Percentiles rank a stretch among this genome's conserved stretches.
Evolutionary conservation across 2,113 vertebrate genomes (phyloP).

Genomic region (Eidolon helvum): DNA sequence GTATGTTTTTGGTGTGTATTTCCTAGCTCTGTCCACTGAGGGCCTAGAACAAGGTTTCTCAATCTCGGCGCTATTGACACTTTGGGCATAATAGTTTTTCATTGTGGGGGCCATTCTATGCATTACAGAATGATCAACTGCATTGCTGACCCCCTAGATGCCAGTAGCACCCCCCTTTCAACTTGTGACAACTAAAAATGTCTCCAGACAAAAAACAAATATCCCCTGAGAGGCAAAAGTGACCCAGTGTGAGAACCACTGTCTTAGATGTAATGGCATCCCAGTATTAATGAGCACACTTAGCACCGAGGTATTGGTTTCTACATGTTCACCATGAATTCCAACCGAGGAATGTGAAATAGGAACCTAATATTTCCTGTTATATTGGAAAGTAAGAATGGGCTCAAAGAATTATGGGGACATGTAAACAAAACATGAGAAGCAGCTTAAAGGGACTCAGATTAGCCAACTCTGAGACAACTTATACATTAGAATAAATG

Average conservation of each 20-base stretch:
- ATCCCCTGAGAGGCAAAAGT: too few species aligned
- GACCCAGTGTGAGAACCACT: neutral
- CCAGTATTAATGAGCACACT: neutral
- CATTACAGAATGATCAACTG: neutral
- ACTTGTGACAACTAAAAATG: neutral
- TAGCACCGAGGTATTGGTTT: neutral
- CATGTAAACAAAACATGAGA: neutral
- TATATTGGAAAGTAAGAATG: neutral
- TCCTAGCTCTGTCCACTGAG: neutral
- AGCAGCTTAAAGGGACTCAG: neutral
- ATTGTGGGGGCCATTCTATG: neutral
- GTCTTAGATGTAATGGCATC: neutral
- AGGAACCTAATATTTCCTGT: neutral
- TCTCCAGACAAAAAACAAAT: neutral
- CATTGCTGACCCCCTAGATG: neutral
- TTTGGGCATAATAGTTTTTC: neutral
- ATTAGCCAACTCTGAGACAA: neutral
- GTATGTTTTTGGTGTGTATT: neutral
- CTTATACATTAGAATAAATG: neutral
- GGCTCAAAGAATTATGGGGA: neutral
- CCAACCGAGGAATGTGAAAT: neutral
- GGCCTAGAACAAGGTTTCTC: neutral
- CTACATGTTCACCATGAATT: neutral
- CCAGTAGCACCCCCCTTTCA: neutral
- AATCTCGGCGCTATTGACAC: neutral